Conservation (phyloP, 2,797 vertebrate genomes). For the Sebastes melanostomus region DNA sequence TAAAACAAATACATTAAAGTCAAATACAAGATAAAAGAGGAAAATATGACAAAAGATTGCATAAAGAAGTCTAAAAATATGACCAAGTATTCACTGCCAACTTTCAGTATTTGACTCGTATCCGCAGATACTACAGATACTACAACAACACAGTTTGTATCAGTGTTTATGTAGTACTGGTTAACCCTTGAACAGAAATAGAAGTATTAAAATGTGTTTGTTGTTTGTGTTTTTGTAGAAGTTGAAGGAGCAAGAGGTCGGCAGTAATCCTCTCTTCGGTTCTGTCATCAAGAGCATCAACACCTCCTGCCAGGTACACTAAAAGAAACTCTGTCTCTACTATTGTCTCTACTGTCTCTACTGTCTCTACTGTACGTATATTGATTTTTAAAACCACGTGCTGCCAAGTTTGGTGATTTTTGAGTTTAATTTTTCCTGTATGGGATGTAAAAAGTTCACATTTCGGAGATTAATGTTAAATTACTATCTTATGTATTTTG, state of each 20-base stretch:
- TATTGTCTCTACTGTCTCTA: too few species aligned
- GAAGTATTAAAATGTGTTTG: not conserved
- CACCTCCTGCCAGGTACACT: conserved; percentile 53
- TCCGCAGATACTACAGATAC: not conserved
- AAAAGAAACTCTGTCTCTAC: not conserved
- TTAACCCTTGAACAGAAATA: not conserved
- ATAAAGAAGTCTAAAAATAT: not conserved
- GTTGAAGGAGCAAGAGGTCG: conserved; percentile 21
- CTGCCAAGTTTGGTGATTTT: not conserved
- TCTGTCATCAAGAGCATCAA: conserved; percentile 42
- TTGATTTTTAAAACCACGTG: not conserved
- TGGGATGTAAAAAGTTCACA: not conserved
- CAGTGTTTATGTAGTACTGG: not conserved
- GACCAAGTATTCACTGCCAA: not conserved
- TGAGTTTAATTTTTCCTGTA: not conserved
- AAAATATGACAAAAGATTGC: not conserved
- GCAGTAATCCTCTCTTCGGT: conserved; percentile 24
- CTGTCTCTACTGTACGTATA: not conserved
- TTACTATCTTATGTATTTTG: too few species aligned
- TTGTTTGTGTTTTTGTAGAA: conserved; percentile 42
- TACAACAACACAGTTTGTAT: not conserved
- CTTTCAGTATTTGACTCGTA: not conserved
- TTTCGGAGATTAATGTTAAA: not conserved
- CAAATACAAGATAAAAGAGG: not conserved
- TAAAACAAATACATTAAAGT: not conserved